Evolutionary conservation across 2,888 invertebrate species (phyloP), one percentile per base, ranked within the genome.

Genomic region (Nipponacmea schrenckii): DNA sequence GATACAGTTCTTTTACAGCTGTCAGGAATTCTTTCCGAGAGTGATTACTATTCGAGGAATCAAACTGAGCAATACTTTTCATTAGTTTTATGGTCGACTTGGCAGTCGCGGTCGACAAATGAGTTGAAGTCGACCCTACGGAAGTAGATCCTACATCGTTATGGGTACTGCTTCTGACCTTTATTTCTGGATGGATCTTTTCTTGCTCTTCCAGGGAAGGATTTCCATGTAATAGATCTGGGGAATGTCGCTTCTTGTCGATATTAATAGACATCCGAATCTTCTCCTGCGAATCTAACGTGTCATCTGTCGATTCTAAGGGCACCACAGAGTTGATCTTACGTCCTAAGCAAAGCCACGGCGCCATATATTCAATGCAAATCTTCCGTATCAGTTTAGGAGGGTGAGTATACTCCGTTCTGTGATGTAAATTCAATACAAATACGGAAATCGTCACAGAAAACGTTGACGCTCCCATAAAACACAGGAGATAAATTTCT

Each of bases 401-500:
- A 8, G 76, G 74, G 17, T 50, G 72, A 26, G 68, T 68, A 64
- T 73, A 74, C 48, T 74, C 73, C 24, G 71, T 72, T 15, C 76
- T 64, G 56, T 74, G 74, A 56, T 77, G 76, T 24, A 77, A 68
- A 56, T 77, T 72, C 48, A 77, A 64, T 2, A 77, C 76, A 15
- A 74, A 26, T 3, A 77, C 76, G 10, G 75, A 70, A 15, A 74
- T 62, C 10, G 70, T 70, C 14, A 78, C 70, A 45, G 77, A 77
- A 56, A 68, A 74, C 14, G 75, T 74, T 14, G 77, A 74, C 20
- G 70, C 70, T 3, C 64, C 72, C 71, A 77, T 74, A 66, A 78
- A 77, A 68, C 73, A 75, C 24, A 76, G 48, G 50, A 78, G 65
- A 64, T 77, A 78, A 17, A 75, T 69, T 44, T 68, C 77, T 77